These are phyloP conservation scores for Agrotis segetum DNA, from an alignment of 2,888 invertebrate genomes.

Conservation along the genomic window DNA sequence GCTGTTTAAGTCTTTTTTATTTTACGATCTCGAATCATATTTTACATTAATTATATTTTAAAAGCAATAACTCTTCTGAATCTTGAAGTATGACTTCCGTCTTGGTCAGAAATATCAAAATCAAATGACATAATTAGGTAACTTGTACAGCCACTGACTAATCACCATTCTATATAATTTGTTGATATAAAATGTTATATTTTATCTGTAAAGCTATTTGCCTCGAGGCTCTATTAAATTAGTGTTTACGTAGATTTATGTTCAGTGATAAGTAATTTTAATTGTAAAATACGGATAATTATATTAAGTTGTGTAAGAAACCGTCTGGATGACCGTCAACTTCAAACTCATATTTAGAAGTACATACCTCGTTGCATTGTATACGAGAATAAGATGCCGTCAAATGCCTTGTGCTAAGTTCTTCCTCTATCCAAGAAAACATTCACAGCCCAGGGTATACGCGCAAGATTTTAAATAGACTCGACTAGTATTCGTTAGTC, in stretches of 20 bases:
- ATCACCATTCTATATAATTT: slow-evolving; percentile 53
- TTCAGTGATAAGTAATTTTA: slow-evolving; percentile 34
- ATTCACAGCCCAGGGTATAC: slow-evolving; percentile 13
- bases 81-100: slow-evolving; percentile 48
- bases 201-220: slow-evolving; percentile 59
- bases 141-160: slow-evolving; percentile 47
- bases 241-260: slow-evolving; percentile 47
- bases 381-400: not conserved
- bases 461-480: slow-evolving; percentile 12
- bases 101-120: not conserved
- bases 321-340: slow-evolving; percentile 41
- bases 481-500: slow-evolving; percentile 34
- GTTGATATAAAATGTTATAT: slow-evolving; percentile 61
- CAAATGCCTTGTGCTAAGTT: not conserved
- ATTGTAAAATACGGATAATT: slow-evolving; percentile 8
- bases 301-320: slow-evolving; percentile 45
- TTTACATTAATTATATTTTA: slow-evolving; percentile 6
- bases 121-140: not conserved
- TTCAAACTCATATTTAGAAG: not conserved
- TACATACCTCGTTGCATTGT: not conserved
- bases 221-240: slow-evolving; percentile 55
- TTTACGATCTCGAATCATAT: not conserved
- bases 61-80: slow-evolving; percentile 10
- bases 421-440: not conserved
- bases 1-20: slow-evolving; percentile 43